These are phyloP conservation scores for Mythimna loreyi DNA, from an alignment of 2,888 invertebrate species.

Conservation along the genomic window DNA sequence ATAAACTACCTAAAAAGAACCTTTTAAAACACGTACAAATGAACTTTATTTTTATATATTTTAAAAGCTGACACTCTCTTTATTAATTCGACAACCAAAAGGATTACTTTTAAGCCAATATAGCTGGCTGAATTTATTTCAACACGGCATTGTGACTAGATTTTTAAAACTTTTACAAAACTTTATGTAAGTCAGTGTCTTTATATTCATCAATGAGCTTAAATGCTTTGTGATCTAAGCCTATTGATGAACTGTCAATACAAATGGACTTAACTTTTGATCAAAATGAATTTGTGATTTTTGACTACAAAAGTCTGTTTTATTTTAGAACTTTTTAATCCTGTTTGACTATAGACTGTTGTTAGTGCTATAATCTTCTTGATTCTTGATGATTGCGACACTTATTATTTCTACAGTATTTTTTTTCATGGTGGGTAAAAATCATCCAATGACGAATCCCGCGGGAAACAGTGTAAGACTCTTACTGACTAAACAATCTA, in stretches of 20 bases:
- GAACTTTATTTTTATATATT: constrained; percentile 20
- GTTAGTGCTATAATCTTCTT: not conserved
- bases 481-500: too few relatives aligned
- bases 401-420: rapidly evolving
- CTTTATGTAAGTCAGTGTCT: constrained; percentile 17
- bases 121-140: constrained; percentile 30
- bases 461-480: too few relatives aligned
- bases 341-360: not conserved
- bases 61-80: constrained; percentile 42
- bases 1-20: not conserved
- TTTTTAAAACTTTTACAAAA: constrained; percentile 34
- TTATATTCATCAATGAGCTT: constrained; percentile 1
- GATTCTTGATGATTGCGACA: not conserved
- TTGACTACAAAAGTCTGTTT: not conserved
- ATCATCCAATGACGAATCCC: too few relatives aligned
- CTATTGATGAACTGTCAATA: constrained; percentile 33
- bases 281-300: constrained; percentile 15
- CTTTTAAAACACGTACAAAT: not conserved
- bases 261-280: not conserved
- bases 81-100: constrained; percentile 51
- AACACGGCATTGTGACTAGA: constrained; percentile 8
- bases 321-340: not conserved
- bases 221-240: constrained; percentile 16
- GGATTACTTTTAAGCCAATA: constrained; percentile 46
- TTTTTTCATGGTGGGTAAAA: too few relatives aligned